Base-by-base conservation (phyloP, 1,140 invertebrate genomes). In the Brachionus rubens region DNA sequence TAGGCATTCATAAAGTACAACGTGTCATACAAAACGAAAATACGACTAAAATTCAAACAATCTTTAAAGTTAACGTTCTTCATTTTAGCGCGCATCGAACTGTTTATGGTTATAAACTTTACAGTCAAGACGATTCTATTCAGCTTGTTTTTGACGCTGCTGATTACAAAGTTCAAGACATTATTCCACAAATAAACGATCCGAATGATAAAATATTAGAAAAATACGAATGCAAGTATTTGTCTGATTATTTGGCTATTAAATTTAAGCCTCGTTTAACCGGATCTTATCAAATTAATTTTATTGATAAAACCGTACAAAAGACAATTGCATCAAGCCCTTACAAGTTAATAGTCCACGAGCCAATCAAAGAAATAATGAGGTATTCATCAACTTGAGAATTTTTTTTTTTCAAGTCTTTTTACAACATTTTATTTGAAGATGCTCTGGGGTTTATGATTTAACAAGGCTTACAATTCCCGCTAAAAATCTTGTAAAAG, bases 221-320 rank as follows among this genome's bases (percentile, higher is more conserved):
- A 6, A 43, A 26, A 65, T 43, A 43, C 19, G 59, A 65, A 43
- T 65, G 33, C 59, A 65, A 43, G 43, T 65, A 65, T 65, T 65
- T 65, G n/a, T 65, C 59, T 41, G 59, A 65, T 65, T 65, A 65
- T 65, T 46, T 65, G 19, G 59, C 59, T 24, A 43, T 65, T 41
- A 65, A 65, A 24, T 65, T 65, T 65, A 41, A 41, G 19, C 59
- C 59, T 7, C 19, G 40, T 24, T 19, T 65, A 6, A 43, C 36
- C 10, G 59, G 59, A 19, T 6, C 40, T 14, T 46, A 65, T 65
- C 24, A 41, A 41, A 65, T 65, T 24, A 43, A 43, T 21, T 65
- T 65, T 65, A 43, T 41, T 14, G 59, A 65, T n/a, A 41, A 24
- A 24, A 3, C 40, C 10, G 19, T 19, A 24, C 40, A 26, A 26